A percentile compares a stretch with the other conserved stretches of the same genome.
Conservation (phyloP, 2,888 invertebrate species). For the Cantharis rustica region DNA sequence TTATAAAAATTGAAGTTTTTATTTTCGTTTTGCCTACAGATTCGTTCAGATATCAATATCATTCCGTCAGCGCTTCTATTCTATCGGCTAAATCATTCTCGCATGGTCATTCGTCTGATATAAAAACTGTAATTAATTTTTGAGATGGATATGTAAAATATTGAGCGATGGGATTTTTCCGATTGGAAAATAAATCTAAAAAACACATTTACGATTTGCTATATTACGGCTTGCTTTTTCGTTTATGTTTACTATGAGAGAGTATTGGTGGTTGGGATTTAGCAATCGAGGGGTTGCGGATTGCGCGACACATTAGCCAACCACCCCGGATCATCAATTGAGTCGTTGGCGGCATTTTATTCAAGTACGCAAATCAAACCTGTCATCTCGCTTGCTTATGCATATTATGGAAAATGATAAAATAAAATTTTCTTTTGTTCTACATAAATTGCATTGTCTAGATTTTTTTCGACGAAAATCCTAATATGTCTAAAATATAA, state of each 20-base stretch:
- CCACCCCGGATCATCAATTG: conserved; percentile 46
- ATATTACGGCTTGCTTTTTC: conserved; percentile 45
- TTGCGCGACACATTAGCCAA: conserved; percentile 52
- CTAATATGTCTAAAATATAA: not conserved
- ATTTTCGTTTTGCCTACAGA: conserved; percentile 37
- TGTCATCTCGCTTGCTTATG: conserved; percentile 44
- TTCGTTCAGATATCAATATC: conserved; percentile 44
- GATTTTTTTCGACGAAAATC: not conserved
- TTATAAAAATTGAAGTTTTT: conserved; percentile 48
- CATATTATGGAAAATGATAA: not conserved
- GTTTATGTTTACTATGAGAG: conserved; percentile 31
- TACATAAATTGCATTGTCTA: not conserved
- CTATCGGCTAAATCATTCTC: conserved; percentile 40
- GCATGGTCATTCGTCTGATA: conserved; percentile 41
- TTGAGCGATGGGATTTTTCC: conserved; percentile 50
- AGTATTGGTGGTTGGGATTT: conserved; percentile 36
- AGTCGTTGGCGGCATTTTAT: conserved; percentile 44
- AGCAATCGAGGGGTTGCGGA: conserved; percentile 41
- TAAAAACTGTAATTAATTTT: conserved; percentile 55
- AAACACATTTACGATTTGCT: conserved; percentile 51
- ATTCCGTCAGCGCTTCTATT: conserved; percentile 35
- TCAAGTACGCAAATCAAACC: conserved; percentile 51
- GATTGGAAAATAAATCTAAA: conserved; percentile 54
- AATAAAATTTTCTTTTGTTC: not conserved
- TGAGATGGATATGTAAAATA: conserved; percentile 55